Conservation (phyloP, 2,797 vertebrate genomes). For the Harpagifer antarcticus region DNA sequence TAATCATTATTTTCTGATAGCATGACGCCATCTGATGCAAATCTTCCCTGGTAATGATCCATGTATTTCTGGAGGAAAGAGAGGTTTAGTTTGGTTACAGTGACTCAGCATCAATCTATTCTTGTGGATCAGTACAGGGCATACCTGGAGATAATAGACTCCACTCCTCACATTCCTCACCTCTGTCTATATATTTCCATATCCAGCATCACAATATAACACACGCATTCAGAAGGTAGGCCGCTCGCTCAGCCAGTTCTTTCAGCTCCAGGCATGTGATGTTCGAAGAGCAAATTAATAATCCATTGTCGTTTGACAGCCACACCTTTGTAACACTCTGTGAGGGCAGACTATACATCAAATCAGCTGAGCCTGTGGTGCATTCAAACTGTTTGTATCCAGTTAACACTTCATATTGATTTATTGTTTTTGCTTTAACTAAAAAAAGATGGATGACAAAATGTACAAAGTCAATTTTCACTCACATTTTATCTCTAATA, state of each 20-base stretch:
- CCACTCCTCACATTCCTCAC: conserved; percentile 6
- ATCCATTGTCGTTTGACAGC: not conserved
- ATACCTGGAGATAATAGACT: not conserved
- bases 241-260: conserved; percentile 30
- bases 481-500: not conserved
- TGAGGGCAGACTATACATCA: not conserved
- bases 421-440: not conserved
- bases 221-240: not conserved
- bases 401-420: not conserved
- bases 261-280: conserved; percentile 2
- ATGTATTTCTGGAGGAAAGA: not conserved
- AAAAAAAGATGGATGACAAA: not conserved
- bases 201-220: not conserved
- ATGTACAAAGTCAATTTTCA: not conserved
- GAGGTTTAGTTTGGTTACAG: not conserved
- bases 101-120: not conserved
- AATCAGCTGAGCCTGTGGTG: not conserved
- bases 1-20: not conserved
- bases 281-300: not conserved
- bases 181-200: not conserved
- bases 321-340: not conserved
- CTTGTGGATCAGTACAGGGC: not conserved
- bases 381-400: not conserved
- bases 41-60: conserved; percentile 3
- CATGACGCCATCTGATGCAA: not conserved